Conservation (phyloP, 1,140 invertebrate genomes). For the Drosophila takahashii region DNA sequence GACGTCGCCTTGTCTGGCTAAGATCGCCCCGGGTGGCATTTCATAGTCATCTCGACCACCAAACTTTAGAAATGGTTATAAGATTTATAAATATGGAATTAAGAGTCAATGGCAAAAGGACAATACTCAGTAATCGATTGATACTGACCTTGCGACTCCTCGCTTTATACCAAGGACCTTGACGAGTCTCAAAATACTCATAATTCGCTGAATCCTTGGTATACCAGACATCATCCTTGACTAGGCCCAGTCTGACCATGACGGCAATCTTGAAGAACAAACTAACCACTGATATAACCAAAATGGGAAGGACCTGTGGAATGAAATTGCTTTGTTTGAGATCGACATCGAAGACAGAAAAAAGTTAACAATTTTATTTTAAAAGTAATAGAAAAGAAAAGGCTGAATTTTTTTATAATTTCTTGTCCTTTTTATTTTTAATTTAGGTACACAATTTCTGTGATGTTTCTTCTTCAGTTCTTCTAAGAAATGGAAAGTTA, state of each 20-base stretch:
- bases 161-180: background rate
- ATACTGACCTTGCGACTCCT: constrained; percentile 3
- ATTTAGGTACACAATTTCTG: background rate
- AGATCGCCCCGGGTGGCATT: constrained; percentile 27
- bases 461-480: background rate
- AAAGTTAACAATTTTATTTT: background rate
- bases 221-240: constrained; percentile 12
- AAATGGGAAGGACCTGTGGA: constrained; percentile 8
- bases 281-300: background rate
- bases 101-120: too few relatives aligned
- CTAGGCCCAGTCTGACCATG: background rate
- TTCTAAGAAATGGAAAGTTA: background rate
- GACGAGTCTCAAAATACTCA: constrained; percentile 13
- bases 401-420: background rate
- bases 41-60: constrained; percentile 36
- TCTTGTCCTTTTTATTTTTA: background rate
- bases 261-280: background rate
- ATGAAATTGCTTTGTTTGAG: too few relatives aligned
- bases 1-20: constrained; percentile 35
- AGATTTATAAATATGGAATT: background rate
- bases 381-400: too few relatives aligned
- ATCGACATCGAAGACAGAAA: background rate
- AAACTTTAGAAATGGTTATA: background rate
- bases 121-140: background rate
- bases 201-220: constrained; percentile 3